Base-by-base conservation (phyloP, 2,888 invertebrate species). In the Apoderus coryli region DNA sequence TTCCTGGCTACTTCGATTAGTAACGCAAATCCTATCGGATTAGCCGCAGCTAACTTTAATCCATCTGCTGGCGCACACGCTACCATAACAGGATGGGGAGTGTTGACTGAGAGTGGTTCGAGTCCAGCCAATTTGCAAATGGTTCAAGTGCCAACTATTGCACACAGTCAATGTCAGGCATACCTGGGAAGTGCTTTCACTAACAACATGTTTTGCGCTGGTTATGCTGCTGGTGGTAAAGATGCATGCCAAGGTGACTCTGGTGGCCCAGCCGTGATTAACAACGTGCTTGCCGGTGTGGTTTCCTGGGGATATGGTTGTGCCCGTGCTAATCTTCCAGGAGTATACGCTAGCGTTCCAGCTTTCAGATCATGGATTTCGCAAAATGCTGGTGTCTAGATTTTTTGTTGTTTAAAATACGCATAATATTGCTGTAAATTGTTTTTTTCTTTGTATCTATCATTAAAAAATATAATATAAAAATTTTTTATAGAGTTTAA, bases 181-280 rank as follows among this genome's bases (percentile, higher is more conserved):
- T n/a, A n/a, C n/a, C n/a, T n/a, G n/a, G n/a, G n/a, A n/a, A n/a
- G n/a, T n/a, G n/a, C n/a, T n/a, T 35, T 40, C 27, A 35, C 29
- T 14, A 9, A 10, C 13, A 34, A 33, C 13, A 70, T 70, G 67
- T 60, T 71, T 46, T 71, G 71, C 44, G 70, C 69, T 0, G 69
- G 69, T 25, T 65, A 64, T 43, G 60, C 65, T 42, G 55, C 64
- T 10, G 60, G 63, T 4, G 65, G 69, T 25, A 65, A 67, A 28
- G 43, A 43, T 29, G 29, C 41, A n/a, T 44, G 43, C 32, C 38
- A 45, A 39, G 47, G 45, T 31, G 46, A 47, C 29, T 45, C 46
- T 25, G 47, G 47, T 19, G 47, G 48, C 24, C 46, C 47, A 25
- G 35, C 39, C 12, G 39, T 40, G 12, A 32, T 43, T 19, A 28